Evolutionary conservation across 2,888 invertebrate species (phyloP).

Genomic region (Chelonus formosanus): DNA sequence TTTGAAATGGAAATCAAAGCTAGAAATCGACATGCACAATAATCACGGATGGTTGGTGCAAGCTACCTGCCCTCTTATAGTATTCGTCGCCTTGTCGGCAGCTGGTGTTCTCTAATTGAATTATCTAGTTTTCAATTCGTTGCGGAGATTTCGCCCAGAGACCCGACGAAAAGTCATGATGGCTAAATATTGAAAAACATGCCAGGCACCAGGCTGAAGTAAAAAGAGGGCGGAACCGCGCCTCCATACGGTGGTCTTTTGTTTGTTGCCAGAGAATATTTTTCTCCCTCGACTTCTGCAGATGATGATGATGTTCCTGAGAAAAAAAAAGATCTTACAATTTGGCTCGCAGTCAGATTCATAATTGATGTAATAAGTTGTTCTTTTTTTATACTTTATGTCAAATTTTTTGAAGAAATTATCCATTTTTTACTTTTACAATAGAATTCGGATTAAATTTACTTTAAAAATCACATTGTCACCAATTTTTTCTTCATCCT

Average conservation of each 20-base stretch:
- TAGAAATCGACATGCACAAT: slow-evolving; percentile 8
- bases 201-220: slow-evolving; percentile 46
- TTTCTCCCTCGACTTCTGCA: neutral
- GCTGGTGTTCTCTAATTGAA: slow-evolving; percentile 64
- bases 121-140: slow-evolving; percentile 65
- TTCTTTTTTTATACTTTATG: slow-evolving; percentile 4
- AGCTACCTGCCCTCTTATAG: slow-evolving; percentile 3
- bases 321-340: slow-evolving; percentile 8
- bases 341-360: slow-evolving; percentile 16
- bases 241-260: slow-evolving; percentile 36
- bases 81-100: slow-evolving; percentile 37
- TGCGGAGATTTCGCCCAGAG: slow-evolving; percentile 60
- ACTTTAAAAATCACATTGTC: too few species aligned
- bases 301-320: neutral
- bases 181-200: slow-evolving; percentile 66
- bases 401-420: slow-evolving; percentile 19
- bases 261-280: slow-evolving; percentile 43
- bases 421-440: too few species aligned
- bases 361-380: slow-evolving; percentile 5
- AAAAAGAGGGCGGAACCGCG: slow-evolving; percentile 29
- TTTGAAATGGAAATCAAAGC: neutral
- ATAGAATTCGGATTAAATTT: too few species aligned
- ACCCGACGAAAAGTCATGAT: slow-evolving; percentile 63
- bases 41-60: neutral
- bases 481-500: too few species aligned